phyloP scores from a whole-genome alignment of 2,797 vertebrate genomes.

The Philypnodon macrostomus region DNA sequence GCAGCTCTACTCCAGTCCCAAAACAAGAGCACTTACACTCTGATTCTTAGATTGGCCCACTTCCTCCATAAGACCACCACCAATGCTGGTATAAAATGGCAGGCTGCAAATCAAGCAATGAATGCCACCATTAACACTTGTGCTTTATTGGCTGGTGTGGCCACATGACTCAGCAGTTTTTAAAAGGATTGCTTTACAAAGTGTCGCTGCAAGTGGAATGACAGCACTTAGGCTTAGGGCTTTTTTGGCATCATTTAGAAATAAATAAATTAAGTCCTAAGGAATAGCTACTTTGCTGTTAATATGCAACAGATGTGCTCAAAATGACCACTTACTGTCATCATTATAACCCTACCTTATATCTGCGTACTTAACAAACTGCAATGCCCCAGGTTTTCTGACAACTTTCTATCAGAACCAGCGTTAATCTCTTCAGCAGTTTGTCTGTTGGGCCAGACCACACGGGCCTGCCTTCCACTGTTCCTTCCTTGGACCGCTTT shows the following conservation, averaged over 20 bases:
- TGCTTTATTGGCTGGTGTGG: slow-evolving; percentile 31
- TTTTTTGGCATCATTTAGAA: slow-evolving; percentile 12
- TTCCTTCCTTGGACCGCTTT: too few species aligned
- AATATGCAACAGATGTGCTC: too few species aligned
- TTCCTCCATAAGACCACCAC: slow-evolving; percentile 57
- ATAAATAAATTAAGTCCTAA: slow-evolving; percentile 2
- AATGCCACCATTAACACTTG: slow-evolving; percentile 49
- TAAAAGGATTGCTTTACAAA: slow-evolving; percentile 43
- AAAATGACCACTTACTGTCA: too few species aligned
- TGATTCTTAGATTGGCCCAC: slow-evolving; percentile 25
- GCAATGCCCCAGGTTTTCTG: too few species aligned
- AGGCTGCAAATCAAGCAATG: slow-evolving; percentile 51
- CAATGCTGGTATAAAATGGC: slow-evolving; percentile 37
- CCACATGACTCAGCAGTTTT: slow-evolving; percentile 55
- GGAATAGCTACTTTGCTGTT: background rate
- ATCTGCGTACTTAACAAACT: too few species aligned
- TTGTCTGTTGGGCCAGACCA: too few species aligned
- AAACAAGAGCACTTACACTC: slow-evolving; percentile 26
- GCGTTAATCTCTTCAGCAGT: too few species aligned
- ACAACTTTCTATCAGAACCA: too few species aligned
- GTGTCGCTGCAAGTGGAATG: slow-evolving; percentile 22
- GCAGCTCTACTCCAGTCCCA: background rate
- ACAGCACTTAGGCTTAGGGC: slow-evolving; percentile 19
- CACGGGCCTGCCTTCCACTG: too few species aligned
- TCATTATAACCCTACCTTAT: too few species aligned